Percentiles rank a stretch among this genome's conserved stretches.
Evolutionary conservation across 1,140 invertebrate species (phyloP).

Genomic region (Listronotus oregonensis): DNA sequence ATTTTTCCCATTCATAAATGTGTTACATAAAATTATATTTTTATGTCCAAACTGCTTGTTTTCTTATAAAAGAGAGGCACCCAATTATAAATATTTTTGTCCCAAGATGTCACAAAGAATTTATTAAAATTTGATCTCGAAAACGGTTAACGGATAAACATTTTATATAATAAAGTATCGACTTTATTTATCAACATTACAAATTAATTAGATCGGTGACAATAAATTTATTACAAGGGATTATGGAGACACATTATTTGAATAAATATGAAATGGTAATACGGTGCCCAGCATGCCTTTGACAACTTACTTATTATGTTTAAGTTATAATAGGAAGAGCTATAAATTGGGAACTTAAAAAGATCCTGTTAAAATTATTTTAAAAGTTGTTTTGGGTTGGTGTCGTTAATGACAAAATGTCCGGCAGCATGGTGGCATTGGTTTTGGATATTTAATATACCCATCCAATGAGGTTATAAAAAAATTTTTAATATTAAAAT

Average conservation of each 20-base stretch:
- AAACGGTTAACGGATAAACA: not conserved
- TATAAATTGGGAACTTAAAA: not conserved
- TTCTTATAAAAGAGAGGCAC: not conserved
- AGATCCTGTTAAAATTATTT: too few relatives aligned
- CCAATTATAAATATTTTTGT: constrained; percentile 1
- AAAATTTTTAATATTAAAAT: too few relatives aligned
- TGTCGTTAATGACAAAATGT: too few relatives aligned
- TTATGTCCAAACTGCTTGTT: not conserved
- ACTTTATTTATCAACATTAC: constrained; percentile 5
- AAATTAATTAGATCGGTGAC: constrained; percentile 7
- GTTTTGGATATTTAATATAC: too few relatives aligned
- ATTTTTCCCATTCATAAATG: too few relatives aligned
- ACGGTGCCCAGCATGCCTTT: not conserved
- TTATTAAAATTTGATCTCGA: constrained; percentile 1
- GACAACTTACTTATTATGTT: constrained; percentile 12
- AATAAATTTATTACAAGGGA: constrained; percentile 7
- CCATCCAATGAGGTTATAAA: too few relatives aligned
- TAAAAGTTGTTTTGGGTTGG: too few relatives aligned
- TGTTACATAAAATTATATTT: not conserved
- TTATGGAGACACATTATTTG: constrained; percentile 2
- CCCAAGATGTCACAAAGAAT: not conserved
- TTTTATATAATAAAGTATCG: constrained; percentile 7
- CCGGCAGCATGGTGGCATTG: too few relatives aligned
- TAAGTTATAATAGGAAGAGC: not conserved
- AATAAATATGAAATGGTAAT: constrained; percentile 5